Base-by-base conservation (phyloP, 2,797 vertebrate genomes). In the Rhinoraja longicauda region DNA sequence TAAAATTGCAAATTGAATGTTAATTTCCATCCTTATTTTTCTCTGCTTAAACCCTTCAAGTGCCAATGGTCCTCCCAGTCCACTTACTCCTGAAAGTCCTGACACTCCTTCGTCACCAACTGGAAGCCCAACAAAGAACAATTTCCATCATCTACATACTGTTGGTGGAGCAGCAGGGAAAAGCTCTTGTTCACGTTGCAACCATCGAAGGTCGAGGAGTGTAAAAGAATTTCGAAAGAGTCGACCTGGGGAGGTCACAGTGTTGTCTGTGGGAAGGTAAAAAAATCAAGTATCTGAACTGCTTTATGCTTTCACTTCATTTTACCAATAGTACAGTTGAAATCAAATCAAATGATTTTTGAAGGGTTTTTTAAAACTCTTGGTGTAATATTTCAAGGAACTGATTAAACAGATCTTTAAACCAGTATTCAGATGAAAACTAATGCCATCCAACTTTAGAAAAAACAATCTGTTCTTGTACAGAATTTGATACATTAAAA, bases 211-310 rank as follows among this genome's bases (percentile, higher is more conserved):
- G 9, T 99, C 98, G 98, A 98, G 98, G 17, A 95, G 98, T 79
- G 96, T 98, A 94, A 97, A 95, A 95, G 93, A 96, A 0, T 95
- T 96, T 64, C 95, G 96, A 0, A 96, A 95, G 93, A 95, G 95
- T 94, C 96, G 97, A n/a, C 90, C 94, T 0, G 97, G 97, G 77
- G 98, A 97, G 94, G 97, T 99, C 94, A 99, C 98, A 0, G 98
- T 99, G 32, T 97, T 99, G 93, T 96, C 98, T 53, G 99, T 99
- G 91, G 99, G 99, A 96, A 98, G 99, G 97, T 98, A 94, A 95
- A 94, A 59, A 78, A 10, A 29, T 17, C 39, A n/a, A 5, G 6
- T 45, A 29, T 53, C 24, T 91, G 24, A 73, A 73, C 45, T 53
- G 53, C 45, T 92, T 73, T 26, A 92, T 88, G 59, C 15, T 88